Conservation (phyloP, 2,113 vertebrate species). For the Entelurus aequoreus region DNA sequence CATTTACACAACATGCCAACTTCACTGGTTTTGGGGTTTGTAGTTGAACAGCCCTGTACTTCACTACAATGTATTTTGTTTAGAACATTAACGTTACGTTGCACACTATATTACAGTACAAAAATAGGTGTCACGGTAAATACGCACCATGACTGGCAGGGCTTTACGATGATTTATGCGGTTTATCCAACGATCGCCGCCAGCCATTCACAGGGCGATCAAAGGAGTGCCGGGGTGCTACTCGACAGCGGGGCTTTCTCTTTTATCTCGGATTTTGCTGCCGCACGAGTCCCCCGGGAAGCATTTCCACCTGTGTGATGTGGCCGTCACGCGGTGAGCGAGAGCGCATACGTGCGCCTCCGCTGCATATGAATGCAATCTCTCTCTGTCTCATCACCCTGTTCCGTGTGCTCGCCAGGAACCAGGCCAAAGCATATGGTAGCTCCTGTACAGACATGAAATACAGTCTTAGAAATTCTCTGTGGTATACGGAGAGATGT, state of each 20-base stretch:
- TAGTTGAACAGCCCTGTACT: neutral
- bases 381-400: slow-evolving; percentile 7
- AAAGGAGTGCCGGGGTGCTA: slow-evolving; percentile 20
- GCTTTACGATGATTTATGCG: slow-evolving; percentile 4
- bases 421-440: no score
- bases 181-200: slow-evolving; percentile 16
- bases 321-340: slow-evolving; percentile 14
- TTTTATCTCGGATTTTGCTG: slow-evolving; percentile 52
- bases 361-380: slow-evolving; percentile 29
- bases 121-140: neutral
- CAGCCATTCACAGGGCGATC: slow-evolving; percentile 21
- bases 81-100: no score
- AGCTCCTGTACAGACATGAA: no score
- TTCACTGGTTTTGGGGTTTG: no score
- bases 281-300: slow-evolving; percentile 25
- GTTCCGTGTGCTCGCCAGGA: slow-evolving; percentile 28
- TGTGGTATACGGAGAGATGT: no score
- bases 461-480: no score
- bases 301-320: slow-evolving; percentile 17
- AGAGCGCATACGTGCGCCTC: neutral
- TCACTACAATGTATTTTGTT: neutral
- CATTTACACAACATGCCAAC: no score
- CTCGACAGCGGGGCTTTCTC: slow-evolving; percentile 25
- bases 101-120: neutral
- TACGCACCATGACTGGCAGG: slow-evolving; percentile 7